Percentiles rank a stretch among this genome's conserved stretches.
phyloP scores from a whole-genome alignment of 2,888 invertebrate species.

The Crossocerus cetratus region DNA sequence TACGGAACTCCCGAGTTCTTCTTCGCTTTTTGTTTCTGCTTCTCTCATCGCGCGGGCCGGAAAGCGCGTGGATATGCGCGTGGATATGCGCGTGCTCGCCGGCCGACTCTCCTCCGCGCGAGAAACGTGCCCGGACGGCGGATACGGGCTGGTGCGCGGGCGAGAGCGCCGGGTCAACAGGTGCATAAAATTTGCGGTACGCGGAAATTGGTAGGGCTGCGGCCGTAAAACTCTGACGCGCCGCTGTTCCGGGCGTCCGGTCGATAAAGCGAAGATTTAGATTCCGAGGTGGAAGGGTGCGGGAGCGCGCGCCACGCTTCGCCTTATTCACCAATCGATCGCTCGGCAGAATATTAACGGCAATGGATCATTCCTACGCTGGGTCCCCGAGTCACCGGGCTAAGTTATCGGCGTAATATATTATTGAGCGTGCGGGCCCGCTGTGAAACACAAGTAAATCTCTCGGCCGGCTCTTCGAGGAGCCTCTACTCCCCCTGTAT shows the following conservation, averaged over 20 bases:
- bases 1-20: slow-evolving; percentile 21
- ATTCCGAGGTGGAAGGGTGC: slow-evolving; percentile 31
- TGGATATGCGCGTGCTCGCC: not conserved
- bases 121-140: slow-evolving; percentile 18
- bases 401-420: slow-evolving; percentile 51
- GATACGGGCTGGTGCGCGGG: not conserved
- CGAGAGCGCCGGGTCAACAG: slow-evolving; percentile 53
- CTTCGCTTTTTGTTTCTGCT: slow-evolving; percentile 18
- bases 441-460: slow-evolving; percentile 47
- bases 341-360: slow-evolving; percentile 42
- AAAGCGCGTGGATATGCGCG: not conserved
- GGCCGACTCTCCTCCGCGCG: too few species aligned
- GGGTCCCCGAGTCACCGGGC: slow-evolving; percentile 28
- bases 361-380: slow-evolving; percentile 52
- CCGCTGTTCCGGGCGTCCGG: slow-evolving; percentile 44
- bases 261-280: slow-evolving; percentile 58
- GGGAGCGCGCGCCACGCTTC: slow-evolving; percentile 23
- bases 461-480: slow-evolving; percentile 12
- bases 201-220: slow-evolving; percentile 58
- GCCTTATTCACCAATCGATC: slow-evolving; percentile 46
- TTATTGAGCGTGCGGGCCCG: slow-evolving; percentile 30
- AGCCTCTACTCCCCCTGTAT: not conserved
- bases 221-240: slow-evolving; percentile 50
- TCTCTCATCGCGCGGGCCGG: slow-evolving; percentile 13
- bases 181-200: slow-evolving; percentile 61